A percentile compares a stretch with the other conserved stretches of the same genome.
These are phyloP conservation scores for Astur gentilis DNA, from an alignment of 2,113 vertebrate species.

Conservation along the genomic window DNA sequence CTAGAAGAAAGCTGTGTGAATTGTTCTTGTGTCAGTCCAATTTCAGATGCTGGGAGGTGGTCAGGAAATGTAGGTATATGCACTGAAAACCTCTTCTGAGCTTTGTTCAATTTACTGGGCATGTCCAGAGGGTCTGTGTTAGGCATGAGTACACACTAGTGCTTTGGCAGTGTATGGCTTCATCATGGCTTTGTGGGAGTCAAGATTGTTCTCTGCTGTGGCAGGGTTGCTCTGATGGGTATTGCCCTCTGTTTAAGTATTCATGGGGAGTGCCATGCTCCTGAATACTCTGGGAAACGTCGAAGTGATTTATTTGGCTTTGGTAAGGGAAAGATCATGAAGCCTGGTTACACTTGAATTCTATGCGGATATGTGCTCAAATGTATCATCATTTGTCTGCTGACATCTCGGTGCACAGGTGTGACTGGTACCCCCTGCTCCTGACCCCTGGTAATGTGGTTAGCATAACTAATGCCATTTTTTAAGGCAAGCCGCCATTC, in stretches of 20 bases:
- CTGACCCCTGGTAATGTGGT: rapidly evolving
- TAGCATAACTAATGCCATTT: background rate
- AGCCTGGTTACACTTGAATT: background rate
- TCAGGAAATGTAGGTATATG: background rate
- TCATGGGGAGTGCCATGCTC: background rate
- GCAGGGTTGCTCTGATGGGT: background rate
- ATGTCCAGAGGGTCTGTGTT: background rate
- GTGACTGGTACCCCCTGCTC: background rate
- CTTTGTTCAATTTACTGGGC: background rate
- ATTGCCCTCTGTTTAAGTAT: background rate
- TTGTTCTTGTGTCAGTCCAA: background rate
- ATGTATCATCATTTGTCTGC: background rate
- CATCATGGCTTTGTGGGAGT: background rate
- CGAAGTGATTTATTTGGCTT: background rate
- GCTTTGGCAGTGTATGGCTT: background rate
- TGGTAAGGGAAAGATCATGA: background rate
- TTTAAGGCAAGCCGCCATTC: too few relatives aligned
- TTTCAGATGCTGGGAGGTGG: background rate
- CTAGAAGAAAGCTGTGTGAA: background rate
- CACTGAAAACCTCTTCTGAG: background rate
- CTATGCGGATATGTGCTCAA: background rate
- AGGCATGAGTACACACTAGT: background rate
- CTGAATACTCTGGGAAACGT: background rate
- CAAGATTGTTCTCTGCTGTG: background rate
- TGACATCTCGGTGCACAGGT: background rate